These are phyloP conservation scores for Rhopalosiphum nymphaeae DNA, from an alignment of 2,888 invertebrate genomes.

Conservation along the genomic window DNA sequence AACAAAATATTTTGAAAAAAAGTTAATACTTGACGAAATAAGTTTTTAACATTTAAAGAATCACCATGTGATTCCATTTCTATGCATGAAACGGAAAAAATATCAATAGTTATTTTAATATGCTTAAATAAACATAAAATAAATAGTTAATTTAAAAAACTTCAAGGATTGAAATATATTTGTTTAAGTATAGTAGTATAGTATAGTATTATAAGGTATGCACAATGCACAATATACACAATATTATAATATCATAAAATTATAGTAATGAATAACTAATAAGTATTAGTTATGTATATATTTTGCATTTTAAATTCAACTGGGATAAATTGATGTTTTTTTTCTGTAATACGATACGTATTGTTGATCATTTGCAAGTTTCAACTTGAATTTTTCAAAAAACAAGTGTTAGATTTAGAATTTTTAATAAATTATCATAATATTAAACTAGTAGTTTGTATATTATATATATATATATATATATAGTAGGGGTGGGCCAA, in stretches of 20 bases:
- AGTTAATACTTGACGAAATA: too few species aligned
- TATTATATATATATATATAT: neutral
- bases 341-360: neutral
- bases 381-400: neutral
- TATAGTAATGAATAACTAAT: too few species aligned
- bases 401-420: neutral
- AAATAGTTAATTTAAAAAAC: neutral
- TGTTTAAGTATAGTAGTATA: neutral
- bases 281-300: too few species aligned
- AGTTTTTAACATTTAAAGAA: too few species aligned
- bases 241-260: too few species aligned
- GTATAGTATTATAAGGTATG: neutral
- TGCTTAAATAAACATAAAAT: neutral
- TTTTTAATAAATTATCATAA: neutral
- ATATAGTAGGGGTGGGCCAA: too few species aligned
- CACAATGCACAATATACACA: neutral
- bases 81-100: too few species aligned
- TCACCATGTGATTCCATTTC: too few species aligned
- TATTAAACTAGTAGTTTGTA: neutral
- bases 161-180: neutral
- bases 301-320: neutral
- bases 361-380: neutral
- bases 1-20: too few species aligned
- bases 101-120: neutral
- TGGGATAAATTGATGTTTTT: neutral